A percentile compares a stretch with the other conserved stretches of the same genome.
Evolutionary conservation across 2,113 vertebrate species (phyloP).

Genomic region (Chaetops frenatus): DNA sequence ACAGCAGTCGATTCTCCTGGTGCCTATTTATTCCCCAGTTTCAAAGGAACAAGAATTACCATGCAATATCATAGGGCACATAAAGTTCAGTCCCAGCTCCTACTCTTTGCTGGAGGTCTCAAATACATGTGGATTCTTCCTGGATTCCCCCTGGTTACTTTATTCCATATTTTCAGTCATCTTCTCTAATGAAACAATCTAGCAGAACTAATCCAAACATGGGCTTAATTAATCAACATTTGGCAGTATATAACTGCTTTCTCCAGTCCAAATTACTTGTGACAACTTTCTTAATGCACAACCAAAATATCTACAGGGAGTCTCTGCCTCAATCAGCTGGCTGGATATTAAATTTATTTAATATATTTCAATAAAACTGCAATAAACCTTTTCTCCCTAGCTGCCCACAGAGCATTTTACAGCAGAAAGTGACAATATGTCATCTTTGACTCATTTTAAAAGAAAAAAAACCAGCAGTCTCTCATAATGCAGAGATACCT

Average conservation of each 20-base stretch:
- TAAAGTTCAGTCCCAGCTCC: background rate
- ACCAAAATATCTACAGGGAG: constrained; percentile 62
- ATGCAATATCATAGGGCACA: background rate
- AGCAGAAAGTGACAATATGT: constrained; percentile 36
- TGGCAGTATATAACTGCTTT: constrained; percentile 70
- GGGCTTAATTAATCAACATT: constrained; percentile 81
- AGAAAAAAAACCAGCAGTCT: background rate
- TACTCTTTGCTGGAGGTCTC: background rate
- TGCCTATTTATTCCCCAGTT: background rate
- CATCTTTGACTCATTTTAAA: constrained; percentile 40
- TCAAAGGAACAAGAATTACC: background rate
- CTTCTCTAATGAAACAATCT: constrained; percentile 78
- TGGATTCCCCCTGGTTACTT: constrained; percentile 22
- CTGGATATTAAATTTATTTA: constrained; percentile 46
- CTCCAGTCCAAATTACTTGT: constrained; percentile 73
- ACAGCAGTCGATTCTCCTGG: background rate
- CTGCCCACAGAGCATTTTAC: constrained; percentile 5
- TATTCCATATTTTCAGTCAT: constrained; percentile 66
- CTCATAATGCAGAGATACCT: background rate
- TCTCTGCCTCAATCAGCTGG: constrained; percentile 13
- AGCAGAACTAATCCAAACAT: constrained; percentile 83
- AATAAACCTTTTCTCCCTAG: constrained; percentile 47
- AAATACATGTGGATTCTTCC: background rate
- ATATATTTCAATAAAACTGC: constrained; percentile 60
- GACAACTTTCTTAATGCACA: constrained; percentile 78